A percentile compares a stretch with the other conserved stretches of the same genome.
Conservation (phyloP, 2,888 invertebrate species). For the Macaria liturata region DNA sequence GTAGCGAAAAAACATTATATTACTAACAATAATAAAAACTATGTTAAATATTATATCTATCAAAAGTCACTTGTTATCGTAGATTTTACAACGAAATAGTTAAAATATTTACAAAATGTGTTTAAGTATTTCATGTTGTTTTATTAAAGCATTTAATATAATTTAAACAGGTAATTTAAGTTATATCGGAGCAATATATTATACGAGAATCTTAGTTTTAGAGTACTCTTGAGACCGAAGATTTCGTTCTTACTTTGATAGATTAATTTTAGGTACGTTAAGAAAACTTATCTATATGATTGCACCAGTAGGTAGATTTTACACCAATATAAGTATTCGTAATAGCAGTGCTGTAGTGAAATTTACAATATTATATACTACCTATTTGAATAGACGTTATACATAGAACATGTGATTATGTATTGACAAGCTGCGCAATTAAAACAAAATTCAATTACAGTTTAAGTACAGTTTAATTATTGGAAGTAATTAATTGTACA, state of each 20-base stretch:
- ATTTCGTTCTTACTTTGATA: not conserved
- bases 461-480: too few species aligned
- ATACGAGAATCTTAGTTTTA: too few species aligned
- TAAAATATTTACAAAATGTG: constrained; percentile 54
- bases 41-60: constrained; percentile 40
- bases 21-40: constrained; percentile 37
- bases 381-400: constrained; percentile 18
- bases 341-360: constrained; percentile 30
- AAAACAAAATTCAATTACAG: constrained; percentile 21
- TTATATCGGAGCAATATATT: not conserved
- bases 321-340: constrained; percentile 29
- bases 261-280: constrained; percentile 22
- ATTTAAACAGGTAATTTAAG: constrained; percentile 21
- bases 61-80: constrained; percentile 66
- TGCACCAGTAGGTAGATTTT: constrained; percentile 64
- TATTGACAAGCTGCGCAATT: constrained; percentile 59
- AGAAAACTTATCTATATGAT: constrained; percentile 28
- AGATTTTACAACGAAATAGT: constrained; percentile 79
- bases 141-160: constrained; percentile 36
- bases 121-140: constrained; percentile 45
- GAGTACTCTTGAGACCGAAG: too few species aligned
- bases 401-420: constrained; percentile 40
- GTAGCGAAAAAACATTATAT: constrained; percentile 25
- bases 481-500: too few species aligned
- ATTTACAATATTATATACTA: constrained; percentile 31